A percentile compares a stretch with the other conserved stretches of the same genome.
Evolutionary conservation across 2,797 vertebrate genomes (phyloP).

Genomic region (Anguilla pacifica): DNA sequence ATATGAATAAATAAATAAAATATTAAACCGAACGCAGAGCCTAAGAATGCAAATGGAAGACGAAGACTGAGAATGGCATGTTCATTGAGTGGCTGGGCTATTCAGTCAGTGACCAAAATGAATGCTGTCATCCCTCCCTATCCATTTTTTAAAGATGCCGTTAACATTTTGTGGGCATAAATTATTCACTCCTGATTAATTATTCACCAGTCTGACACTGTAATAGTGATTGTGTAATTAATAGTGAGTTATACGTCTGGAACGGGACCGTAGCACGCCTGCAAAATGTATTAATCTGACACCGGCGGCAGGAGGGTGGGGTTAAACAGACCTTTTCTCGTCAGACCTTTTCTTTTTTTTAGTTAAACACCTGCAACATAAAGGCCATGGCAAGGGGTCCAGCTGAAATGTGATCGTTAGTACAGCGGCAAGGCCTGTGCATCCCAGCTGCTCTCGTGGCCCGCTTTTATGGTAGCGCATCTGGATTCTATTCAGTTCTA

Average conservation of each 20-base stretch:
- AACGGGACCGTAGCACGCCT: neutral
- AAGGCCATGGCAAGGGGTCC: neutral
- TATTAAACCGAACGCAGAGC: neutral
- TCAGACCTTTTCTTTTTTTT: neutral
- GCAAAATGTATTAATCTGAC: neutral
- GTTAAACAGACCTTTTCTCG: neutral
- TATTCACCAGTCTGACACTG: neutral
- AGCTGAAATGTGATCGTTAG: neutral
- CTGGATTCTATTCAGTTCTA: no score
- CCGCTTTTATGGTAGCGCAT: no score
- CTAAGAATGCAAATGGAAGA: neutral
- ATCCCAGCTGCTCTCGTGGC: no score
- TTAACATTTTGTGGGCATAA: constrained; percentile 1
- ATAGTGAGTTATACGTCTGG: neutral
- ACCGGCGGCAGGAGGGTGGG: neutral
- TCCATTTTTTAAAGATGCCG: neutral
- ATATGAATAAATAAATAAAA: no score
- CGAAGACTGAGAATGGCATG: neutral
- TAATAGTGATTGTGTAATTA: neutral
- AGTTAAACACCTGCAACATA: neutral
- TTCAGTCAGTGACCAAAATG: neutral
- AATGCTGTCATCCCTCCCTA: neutral
- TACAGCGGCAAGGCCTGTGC: no score
- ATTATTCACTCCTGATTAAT: neutral
- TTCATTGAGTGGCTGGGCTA: neutral